A percentile compares a stretch with the other conserved stretches of the same genome.
These are phyloP conservation scores for Parascotia fuliginaria DNA, from an alignment of 2,888 invertebrate genomes.

Conservation along the genomic window DNA sequence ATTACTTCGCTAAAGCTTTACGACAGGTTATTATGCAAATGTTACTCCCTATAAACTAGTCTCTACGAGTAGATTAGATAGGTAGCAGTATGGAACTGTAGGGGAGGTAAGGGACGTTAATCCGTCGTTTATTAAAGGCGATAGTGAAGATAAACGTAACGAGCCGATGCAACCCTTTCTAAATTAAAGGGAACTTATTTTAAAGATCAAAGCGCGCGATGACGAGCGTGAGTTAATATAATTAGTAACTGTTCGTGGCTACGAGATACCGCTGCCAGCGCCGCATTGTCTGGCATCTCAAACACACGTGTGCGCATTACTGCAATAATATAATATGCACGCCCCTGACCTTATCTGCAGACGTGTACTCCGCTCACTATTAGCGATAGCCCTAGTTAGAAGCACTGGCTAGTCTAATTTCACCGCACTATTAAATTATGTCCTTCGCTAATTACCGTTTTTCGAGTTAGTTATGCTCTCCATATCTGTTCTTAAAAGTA, in stretches of 20 bases:
- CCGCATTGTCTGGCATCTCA: conserved; percentile 20
- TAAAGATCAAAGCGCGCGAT: conserved; percentile 7
- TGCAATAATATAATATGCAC: too few relatives aligned
- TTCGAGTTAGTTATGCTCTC: too few relatives aligned
- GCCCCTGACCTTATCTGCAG: too few relatives aligned
- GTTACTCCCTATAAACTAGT: conserved; percentile 47
- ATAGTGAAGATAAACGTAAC: conserved; percentile 10
- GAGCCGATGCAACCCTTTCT: background rate
- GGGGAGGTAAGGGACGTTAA: conserved; percentile 46
- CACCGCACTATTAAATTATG: too few relatives aligned
- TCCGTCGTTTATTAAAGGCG: conserved; percentile 45
- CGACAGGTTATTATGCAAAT: conserved; percentile 54
- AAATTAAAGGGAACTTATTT: conserved; percentile 12
- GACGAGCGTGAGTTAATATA: background rate
- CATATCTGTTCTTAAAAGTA: too few relatives aligned
- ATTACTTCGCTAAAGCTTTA: too few relatives aligned
- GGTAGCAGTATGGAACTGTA: too few relatives aligned
- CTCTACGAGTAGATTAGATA: conserved; percentile 51
- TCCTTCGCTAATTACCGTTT: too few relatives aligned
- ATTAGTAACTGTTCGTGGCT: background rate
- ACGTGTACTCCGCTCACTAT: too few relatives aligned
- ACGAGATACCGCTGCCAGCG: conserved; percentile 35
- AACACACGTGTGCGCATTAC: conserved; percentile 3
- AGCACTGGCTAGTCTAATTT: too few relatives aligned
- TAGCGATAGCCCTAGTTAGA: too few relatives aligned